phyloP scores from a whole-genome alignment of 1,140 invertebrate species.

The Papilio glaucus region DNA sequence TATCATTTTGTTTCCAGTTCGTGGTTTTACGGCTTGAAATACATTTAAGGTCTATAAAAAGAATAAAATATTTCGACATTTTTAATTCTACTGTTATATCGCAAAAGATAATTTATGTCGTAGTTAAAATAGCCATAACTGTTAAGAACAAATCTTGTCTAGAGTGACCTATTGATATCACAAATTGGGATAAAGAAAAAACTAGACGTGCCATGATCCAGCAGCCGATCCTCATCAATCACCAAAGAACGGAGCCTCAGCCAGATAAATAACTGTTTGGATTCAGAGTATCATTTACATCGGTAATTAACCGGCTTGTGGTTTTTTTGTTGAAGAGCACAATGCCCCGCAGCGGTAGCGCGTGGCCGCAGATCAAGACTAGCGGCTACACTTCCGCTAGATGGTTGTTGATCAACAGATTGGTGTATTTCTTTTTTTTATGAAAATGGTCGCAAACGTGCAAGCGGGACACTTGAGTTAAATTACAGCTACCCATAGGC shows the following conservation, averaged over 20 bases:
- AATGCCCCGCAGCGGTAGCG: conserved; percentile 27
- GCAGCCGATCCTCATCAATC: conserved; percentile 8
- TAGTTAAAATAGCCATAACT: not conserved
- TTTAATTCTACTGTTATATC: too few relatives aligned
- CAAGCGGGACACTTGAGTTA: too few relatives aligned
- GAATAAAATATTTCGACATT: too few relatives aligned
- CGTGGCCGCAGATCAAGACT: conserved; percentile 1
- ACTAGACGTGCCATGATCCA: too few relatives aligned
- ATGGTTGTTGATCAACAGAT: not conserved
- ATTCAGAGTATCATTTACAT: conserved; percentile 34
- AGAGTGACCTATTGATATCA: not conserved
- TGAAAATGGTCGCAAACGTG: too few relatives aligned
- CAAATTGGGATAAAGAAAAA: not conserved
- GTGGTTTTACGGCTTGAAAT: conserved; percentile 11
- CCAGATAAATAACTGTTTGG: conserved; percentile 34
- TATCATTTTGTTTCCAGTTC: conserved; percentile 42
- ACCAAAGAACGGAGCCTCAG: not conserved
- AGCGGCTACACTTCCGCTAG: not conserved
- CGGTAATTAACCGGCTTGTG: conserved; percentile 26
- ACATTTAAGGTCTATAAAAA: too few relatives aligned
- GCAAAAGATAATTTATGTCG: not conserved
- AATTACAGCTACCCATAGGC: too few relatives aligned
- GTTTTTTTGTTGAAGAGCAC: conserved; percentile 27
- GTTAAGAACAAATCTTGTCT: not conserved
- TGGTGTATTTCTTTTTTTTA: too few relatives aligned